Percentiles rank a stretch among this genome's conserved stretches.
Conservation (phyloP, 2,797 vertebrate species). For the Tokudaia tokunoshimensis region DNA sequence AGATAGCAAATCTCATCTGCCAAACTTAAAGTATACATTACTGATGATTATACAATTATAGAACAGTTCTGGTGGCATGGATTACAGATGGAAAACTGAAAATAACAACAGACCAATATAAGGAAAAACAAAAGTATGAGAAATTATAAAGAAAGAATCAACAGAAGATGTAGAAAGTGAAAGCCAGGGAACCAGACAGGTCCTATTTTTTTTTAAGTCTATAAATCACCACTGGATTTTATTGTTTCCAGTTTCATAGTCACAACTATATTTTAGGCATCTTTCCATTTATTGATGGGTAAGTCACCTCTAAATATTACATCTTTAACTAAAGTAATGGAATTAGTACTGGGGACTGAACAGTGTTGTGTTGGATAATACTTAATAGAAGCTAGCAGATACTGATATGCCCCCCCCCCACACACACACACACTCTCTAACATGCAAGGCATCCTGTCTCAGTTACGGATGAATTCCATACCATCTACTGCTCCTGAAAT, state of each 20-base stretch:
- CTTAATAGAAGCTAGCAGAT: constrained; percentile 19
- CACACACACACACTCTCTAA: no score
- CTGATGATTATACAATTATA: neutral
- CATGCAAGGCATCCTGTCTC: neutral
- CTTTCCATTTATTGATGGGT: neutral
- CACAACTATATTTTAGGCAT: neutral
- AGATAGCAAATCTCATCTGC: no score
- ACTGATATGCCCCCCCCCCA: no score
- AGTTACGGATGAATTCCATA: neutral
- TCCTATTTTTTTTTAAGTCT: neutral
- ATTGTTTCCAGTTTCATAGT: neutral
- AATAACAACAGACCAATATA: neutral
- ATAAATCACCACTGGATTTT: neutral
- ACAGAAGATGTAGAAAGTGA: neutral
- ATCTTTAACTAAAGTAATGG: constrained; percentile 27
- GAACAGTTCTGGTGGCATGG: neutral
- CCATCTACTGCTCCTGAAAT: neutral
- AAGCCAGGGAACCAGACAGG: neutral
- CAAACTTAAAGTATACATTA: neutral
- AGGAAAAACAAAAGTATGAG: neutral
- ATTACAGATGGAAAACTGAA: neutral
- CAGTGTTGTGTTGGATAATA: neutral
- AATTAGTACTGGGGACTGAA: neutral
- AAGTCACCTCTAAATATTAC: neutral
- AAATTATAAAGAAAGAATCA: neutral